Evolutionary conservation across 2,888 invertebrate genomes (phyloP), one percentile per base, ranked within the genome.

Genomic region (Yponomeuta sedellus): DNA sequence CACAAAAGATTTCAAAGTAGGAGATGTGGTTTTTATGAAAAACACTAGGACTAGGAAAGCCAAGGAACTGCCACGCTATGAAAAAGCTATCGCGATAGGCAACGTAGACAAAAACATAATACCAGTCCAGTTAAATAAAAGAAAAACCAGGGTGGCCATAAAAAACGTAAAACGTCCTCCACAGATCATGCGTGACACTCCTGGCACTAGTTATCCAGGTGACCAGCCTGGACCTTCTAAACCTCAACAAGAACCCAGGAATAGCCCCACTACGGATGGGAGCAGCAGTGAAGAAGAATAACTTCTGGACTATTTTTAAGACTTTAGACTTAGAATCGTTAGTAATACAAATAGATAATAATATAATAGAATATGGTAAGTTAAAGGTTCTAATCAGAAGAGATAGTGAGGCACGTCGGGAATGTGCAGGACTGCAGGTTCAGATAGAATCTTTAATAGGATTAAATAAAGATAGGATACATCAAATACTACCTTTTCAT

Each of bases 11-110:
- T 25, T 25, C 25, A 25, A 25, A 25, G 25, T 25, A 25, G 72
- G 72, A 1, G 70, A 73, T 40, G 52, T 44, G 11, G 64, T 71
- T 25, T 73, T 68, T 64, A 70, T 71, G 68, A 73, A 71, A 69
- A 69, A 65, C 20, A 70, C 70, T 20, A 64, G 69, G n/a, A 70
- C 67, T 8, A 66, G 71, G 28, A 70, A 70, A 64, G 70, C 70
- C 5, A 71, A 74, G 56, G 66, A 73, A 39, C 20, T 68, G 61
- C 71, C 73, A 2, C 66, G 73, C 6, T 73, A 69, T 19, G 69
- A 71, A 58, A 70, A 72, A 57, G 73, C 71, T 4, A 64, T 67
- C 64, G 72, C 71, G 8, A 68, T 61, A 66, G 70, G 72, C 0
- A 64, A 68, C 57, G 56, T 65, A 40, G 52, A 58, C 20, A 67